A percentile compares a stretch with the other conserved stretches of the same genome.
Conservation (phyloP, 2,888 invertebrate genomes). For the Philonicus albiceps region DNA sequence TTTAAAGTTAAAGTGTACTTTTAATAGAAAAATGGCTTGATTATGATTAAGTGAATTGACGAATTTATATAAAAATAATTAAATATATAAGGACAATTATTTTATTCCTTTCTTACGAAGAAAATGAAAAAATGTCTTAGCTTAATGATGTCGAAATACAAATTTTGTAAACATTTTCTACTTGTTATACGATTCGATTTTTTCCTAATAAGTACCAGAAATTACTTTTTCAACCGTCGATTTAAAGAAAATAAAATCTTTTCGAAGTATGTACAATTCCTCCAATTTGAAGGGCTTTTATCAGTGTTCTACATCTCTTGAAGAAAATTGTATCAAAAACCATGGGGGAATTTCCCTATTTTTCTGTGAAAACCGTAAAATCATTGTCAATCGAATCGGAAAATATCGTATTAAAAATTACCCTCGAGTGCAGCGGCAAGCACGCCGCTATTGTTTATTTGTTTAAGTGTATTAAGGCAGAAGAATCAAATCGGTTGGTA, state of each 20-base stretch:
- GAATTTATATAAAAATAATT: no score
- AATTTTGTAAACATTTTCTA: no score
- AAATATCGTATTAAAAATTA: conserved; percentile 54
- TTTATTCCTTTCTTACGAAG: no score
- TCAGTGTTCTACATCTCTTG: not conserved
- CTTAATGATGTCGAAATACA: no score
- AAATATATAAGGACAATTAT: no score
- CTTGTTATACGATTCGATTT: not conserved
- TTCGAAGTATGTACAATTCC: not conserved
- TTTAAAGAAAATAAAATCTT: not conserved
- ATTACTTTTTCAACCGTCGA: not conserved
- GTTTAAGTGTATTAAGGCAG: conserved; percentile 46
- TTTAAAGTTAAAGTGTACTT: no score
- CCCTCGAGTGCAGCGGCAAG: conserved; percentile 50
- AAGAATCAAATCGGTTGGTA: conserved; percentile 43
- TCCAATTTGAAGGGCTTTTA: not conserved
- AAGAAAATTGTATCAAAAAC: not conserved
- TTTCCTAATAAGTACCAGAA: not conserved
- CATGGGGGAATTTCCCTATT: not conserved
- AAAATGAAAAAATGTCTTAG: no score
- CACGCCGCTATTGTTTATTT: conserved; percentile 33
- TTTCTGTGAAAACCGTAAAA: not conserved
- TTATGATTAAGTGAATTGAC: no score
- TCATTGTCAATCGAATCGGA: conserved; percentile 50
- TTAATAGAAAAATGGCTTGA: no score